Base-by-base conservation (phyloP, 2,797 vertebrate genomes). In the Odontamblyopus lacepedii region DNA sequence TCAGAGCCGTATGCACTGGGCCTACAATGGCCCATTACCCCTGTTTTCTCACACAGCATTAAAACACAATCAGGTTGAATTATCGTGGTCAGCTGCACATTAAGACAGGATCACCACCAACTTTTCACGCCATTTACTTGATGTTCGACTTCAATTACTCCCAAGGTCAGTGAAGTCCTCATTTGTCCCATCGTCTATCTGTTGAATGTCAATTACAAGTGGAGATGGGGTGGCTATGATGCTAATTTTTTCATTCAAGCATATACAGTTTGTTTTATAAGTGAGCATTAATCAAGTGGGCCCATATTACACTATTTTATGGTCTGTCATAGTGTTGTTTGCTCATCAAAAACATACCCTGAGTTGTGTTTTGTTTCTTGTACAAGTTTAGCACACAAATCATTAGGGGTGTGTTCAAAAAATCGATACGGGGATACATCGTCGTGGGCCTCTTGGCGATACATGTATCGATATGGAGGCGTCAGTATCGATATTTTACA, bases 21-120 rank as follows among this genome's bases (percentile, higher is more conserved):
- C 89, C 89, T 89, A 83, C 83, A 71, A 72, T 8, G 73, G 69
- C 76, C 82, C 84, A 87, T 90, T 88, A 90, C 74, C 48, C 67
- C 72, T 77, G 83, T 87, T 77, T 84, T 79, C 70, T 71, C 69
- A 71, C 85, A 81, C 82, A 78, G 83, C 87, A 89, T 91, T 91
- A 88, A 88, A 90, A 90, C 75, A 81, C 85, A 84, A 87, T 91
- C 88, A 88, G 72, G 61, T 80, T 89, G 89, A 91, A 83, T 83
- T 81, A 91, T 88, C 75, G 87, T 81, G 83, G 81, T 86, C 85
- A 82, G 78, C 64, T 86, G 78, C 26, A 71, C 85, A 85, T 87
- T 82, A 78, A 87, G 82, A 79, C 74, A 66, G 71, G 78, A 85
- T 87, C 87, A 82, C 75, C 78, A 82, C 59, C 67, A 83, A 72